Evolutionary conservation across 1,140 invertebrate species (phyloP).

Genomic region (Diplogasteroides magnus): DNA sequence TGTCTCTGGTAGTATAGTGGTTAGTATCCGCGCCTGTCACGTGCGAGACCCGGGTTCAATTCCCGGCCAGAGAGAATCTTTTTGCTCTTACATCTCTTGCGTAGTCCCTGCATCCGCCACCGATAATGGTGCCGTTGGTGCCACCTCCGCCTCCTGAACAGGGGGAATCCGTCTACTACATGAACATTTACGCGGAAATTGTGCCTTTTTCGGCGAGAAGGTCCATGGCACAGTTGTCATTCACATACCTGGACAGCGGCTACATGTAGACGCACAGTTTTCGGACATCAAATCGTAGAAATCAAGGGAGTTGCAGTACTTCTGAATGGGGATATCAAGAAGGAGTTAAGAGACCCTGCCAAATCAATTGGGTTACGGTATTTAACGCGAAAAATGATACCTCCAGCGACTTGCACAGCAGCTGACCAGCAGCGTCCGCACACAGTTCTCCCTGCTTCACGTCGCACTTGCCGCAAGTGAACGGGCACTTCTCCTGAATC

Average conservation of each 20-base stretch:
- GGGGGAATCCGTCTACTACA: too few species aligned
- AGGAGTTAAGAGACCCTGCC: too few species aligned
- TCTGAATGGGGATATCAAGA: too few species aligned
- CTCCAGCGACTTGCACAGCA: background rate
- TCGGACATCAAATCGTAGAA: background rate
- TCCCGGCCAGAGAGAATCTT: conserved; percentile 38
- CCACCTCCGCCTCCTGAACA: background rate
- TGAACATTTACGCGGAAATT: too few species aligned
- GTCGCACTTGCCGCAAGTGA: background rate
- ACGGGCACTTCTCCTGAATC: background rate
- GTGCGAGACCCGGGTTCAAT: conserved; percentile 48
- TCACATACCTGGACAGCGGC: background rate
- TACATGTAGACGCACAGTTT: background rate
- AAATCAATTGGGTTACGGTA: too few species aligned
- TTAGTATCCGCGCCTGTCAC: conserved; percentile 47
- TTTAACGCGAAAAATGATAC: background rate
- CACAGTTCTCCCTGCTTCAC: background rate
- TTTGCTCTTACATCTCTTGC: conserved; percentile 3
- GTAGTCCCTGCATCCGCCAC: background rate
- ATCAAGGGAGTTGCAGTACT: background rate
- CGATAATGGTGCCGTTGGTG: too few species aligned
- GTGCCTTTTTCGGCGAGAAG: too few species aligned
- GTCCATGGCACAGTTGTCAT: too few species aligned
- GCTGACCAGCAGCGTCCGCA: background rate
- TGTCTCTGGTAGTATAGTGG: conserved; percentile 42